Base-by-base conservation (phyloP, 2,888 invertebrate genomes). In the Spodoptera picta region DNA sequence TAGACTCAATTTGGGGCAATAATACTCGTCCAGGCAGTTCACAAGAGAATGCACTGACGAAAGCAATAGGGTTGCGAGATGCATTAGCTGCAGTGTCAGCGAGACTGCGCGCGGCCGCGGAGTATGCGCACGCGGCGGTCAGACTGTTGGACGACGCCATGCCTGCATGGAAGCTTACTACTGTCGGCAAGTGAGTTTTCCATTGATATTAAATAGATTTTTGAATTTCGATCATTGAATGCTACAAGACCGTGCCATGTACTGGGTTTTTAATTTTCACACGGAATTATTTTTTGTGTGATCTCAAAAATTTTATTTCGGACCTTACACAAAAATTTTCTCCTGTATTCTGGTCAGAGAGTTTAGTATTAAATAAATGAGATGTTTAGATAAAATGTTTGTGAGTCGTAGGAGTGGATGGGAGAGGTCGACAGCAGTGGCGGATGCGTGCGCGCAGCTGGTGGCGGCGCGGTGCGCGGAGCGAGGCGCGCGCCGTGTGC, bases 161-260 rank as follows among this genome's bases (percentile, higher is more conserved):
- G 55, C 92, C 92, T 0, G 90, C 92, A 0, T 95, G 95, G 95
- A 94, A 93, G 75, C 84, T 94, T 5, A 88, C 90, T 1, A 85
- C 90, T 5, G 87, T 93, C 45, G 92, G 92, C 73, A 94, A 91
- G 95, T 94, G 50, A 83, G 91, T 84, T n/a, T 2, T 9, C 36
- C 9, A 36, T 36, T 31, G 6, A 4, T 6, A 31, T 31, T 6
- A 31, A 31, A 31, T 31, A 31, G 4, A 31, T 31, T 31, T 19
- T 19, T 19, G 19, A 19, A 19, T 19, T 19, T 19, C 19, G 19
- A 19, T 19, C 2, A 19, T 19, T 19, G 19, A 19, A 19, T 19
- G 19, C 19, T 19, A 19, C 19, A 19, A 19, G 19, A 19, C 19
- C 19, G 19, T 19, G 19, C 19, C 19, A 19, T 1, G 19, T 19